Conservation (phyloP, 2,113 vertebrate genomes). For the Sakesphorus luctuosus region DNA sequence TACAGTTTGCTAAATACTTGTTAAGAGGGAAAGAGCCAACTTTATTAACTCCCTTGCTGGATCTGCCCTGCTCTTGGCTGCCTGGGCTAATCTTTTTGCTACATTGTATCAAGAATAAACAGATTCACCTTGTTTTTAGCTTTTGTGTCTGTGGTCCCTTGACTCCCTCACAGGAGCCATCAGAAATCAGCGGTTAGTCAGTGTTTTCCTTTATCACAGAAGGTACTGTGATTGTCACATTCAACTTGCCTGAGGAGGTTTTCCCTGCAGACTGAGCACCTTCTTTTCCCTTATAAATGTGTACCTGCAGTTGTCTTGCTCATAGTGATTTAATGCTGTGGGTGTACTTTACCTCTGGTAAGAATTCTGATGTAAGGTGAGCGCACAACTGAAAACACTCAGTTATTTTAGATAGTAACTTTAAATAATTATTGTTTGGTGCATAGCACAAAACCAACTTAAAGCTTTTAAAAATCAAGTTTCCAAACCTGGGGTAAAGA, state of each 20-base stretch:
- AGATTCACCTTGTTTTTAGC: not conserved
- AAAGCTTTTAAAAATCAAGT: not conserved
- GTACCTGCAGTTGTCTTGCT: not conserved
- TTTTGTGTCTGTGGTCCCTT: not conserved
- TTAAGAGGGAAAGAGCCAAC: not conserved
- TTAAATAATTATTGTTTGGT: not conserved
- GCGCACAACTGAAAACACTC: not conserved
- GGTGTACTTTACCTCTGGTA: not conserved
- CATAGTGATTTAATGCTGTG: not conserved
- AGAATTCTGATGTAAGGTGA: not conserved
- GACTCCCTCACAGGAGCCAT: not conserved
- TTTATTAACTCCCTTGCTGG: not conserved
- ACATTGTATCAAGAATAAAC: not conserved
- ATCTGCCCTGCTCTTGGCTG: not conserved
- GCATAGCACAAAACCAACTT: not conserved
- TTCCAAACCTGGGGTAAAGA: not conserved
- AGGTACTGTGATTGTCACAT: not conserved
- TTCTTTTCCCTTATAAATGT: not conserved
- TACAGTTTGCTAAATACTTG: slow-evolving; percentile 1
- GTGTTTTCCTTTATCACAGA: not conserved
- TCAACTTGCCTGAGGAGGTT: not conserved
- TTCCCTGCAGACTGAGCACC: not conserved
- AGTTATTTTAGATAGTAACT: not conserved
- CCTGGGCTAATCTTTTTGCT: not conserved
- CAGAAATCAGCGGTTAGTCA: not conserved